These are phyloP conservation scores for Umimayanthus kanabou DNA, from an alignment of 92 coral and sea anemone species.

Conservation along the genomic window DNA sequence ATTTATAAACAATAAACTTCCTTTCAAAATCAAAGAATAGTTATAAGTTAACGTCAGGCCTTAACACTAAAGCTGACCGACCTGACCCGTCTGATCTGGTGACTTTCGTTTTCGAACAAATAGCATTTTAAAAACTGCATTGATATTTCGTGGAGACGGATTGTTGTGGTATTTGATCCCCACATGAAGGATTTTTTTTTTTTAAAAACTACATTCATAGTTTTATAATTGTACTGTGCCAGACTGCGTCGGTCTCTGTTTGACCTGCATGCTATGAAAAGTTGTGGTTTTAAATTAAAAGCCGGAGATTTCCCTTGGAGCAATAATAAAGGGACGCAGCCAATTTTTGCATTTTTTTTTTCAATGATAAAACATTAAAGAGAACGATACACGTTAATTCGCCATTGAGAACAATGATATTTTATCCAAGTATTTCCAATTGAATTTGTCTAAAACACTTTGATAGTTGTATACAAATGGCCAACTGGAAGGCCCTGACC, in stretches of 20 bases:
- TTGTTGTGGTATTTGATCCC: background rate
- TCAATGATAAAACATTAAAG: too few species aligned
- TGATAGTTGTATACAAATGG: background rate
- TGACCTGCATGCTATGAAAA: background rate
- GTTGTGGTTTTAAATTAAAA: background rate
- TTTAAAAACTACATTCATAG: background rate
- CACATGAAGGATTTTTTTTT: background rate
- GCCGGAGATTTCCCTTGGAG: background rate
- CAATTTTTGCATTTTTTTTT: too few species aligned
- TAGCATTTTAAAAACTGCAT: background rate
- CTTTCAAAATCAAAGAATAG: background rate
- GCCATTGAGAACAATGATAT: too few species aligned
- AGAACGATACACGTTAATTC: background rate
- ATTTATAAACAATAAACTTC: background rate
- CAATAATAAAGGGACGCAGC: background rate
- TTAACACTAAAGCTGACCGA: background rate
- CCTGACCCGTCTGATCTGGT: background rate
- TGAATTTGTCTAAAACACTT: background rate
- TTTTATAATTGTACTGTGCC: background rate
- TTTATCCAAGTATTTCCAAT: background rate
- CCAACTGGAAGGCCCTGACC: too few species aligned
- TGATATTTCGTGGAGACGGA: background rate
- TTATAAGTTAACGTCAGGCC: background rate
- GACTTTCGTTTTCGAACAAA: background rate
- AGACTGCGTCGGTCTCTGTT: background rate